These are phyloP conservation scores for Merluccius polli DNA, from an alignment of 2,797 vertebrate genomes.

Conservation along the genomic window DNA sequence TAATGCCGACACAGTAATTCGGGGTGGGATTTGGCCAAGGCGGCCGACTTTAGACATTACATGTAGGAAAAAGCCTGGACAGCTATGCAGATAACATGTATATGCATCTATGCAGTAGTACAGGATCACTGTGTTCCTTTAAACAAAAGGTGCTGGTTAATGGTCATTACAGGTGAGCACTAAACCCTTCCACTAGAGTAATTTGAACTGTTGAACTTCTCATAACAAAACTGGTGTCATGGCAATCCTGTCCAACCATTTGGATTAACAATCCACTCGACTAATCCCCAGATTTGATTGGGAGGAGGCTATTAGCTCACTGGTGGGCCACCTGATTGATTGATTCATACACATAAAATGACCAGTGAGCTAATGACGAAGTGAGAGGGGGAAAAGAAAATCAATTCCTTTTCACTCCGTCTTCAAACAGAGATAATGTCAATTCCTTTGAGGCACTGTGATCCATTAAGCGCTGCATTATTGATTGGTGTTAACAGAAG, in stretches of 20 bases:
- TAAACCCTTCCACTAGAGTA: constrained; percentile 5
- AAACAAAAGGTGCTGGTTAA: constrained; percentile 9
- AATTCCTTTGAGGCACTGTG: constrained; percentile 65
- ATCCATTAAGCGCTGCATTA: constrained; percentile 72
- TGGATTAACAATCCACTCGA: constrained; percentile 36
- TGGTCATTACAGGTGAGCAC: constrained; percentile 6
- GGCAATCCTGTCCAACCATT: constrained; percentile 30
- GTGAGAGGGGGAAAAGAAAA: constrained; percentile 31
- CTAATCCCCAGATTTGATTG: constrained; percentile 26
- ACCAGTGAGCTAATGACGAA: constrained; percentile 46
- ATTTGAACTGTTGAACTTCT: constrained; percentile 17
- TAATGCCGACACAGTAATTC: not conserved
- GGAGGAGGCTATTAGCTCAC: constrained; percentile 38
- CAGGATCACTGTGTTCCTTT: not conserved
- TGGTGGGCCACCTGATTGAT: constrained; percentile 42
- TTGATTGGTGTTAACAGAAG: constrained; percentile 70
- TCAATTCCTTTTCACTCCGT: constrained; percentile 18
- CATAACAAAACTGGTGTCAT: constrained; percentile 6
- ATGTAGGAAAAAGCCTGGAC: not conserved
- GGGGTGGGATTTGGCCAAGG: not conserved
- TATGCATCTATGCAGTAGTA: not conserved
- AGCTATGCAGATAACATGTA: not conserved
- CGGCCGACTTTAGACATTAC: not conserved
- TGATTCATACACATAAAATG: constrained; percentile 50
- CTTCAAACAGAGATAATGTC: constrained; percentile 59